Percentiles rank a stretch among this genome's conserved stretches.
phyloP scores from a whole-genome alignment of 2,888 invertebrate genomes.

The Sphecodes monilicornis region DNA sequence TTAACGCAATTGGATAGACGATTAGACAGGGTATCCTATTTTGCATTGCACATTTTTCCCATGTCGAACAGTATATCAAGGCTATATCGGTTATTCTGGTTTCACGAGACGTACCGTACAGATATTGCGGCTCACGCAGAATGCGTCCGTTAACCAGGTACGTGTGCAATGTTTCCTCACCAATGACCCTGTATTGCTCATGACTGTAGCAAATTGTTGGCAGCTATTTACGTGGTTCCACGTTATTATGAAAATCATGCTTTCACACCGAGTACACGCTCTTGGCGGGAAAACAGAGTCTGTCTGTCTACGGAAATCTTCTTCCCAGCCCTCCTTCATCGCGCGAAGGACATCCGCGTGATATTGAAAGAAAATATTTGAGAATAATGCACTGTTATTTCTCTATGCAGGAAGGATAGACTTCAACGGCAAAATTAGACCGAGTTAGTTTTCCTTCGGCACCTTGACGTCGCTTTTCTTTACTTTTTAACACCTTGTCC shows the following conservation, averaged over 20 bases:
- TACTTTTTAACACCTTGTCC: background rate
- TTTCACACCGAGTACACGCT: slow-evolving; percentile 13
- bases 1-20: no score
- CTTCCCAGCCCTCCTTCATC: background rate
- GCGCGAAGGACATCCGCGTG: background rate
- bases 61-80: background rate
- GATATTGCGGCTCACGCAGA: background rate
- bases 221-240: slow-evolving; percentile 20
- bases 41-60: background rate
- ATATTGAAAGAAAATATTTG: slow-evolving; percentile 53
- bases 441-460: background rate
- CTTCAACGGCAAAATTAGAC: background rate
- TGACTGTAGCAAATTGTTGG: slow-evolving; percentile 43
- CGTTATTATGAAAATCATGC: slow-evolving; percentile 37
- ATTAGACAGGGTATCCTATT: background rate
- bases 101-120: background rate
- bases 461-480: background rate
- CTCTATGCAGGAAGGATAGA: background rate
- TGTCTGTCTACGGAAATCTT: background rate
- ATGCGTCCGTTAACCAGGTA: slow-evolving; percentile 26
- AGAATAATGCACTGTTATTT: slow-evolving; percentile 8
- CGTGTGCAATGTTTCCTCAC: slow-evolving; percentile 47
- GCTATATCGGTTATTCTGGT: background rate
- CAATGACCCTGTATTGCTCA: slow-evolving; percentile 47
- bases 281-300: background rate